phyloP scores from a whole-genome alignment of 2,113 vertebrate genomes.

The Poeciliopsis prolifica region DNA sequence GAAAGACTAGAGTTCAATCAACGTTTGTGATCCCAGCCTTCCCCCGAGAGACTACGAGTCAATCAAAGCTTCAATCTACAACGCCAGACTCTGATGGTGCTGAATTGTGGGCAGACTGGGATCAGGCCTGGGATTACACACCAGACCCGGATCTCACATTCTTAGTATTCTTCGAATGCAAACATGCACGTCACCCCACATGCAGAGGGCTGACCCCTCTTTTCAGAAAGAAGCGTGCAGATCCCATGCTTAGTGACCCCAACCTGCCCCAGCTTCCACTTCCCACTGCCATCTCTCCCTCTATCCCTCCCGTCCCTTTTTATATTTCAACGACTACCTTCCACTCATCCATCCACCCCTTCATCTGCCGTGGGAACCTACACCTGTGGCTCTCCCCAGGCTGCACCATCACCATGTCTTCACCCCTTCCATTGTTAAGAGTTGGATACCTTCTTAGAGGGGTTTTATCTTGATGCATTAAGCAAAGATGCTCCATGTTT shows the following conservation, averaged over 20 bases:
- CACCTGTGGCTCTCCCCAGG: constrained; percentile 74
- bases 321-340: constrained; percentile 60
- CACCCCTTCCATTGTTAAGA: constrained; percentile 18
- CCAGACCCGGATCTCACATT: constrained; percentile 69
- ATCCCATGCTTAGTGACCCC: constrained; percentile 77
- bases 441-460: background rate
- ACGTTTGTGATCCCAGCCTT: constrained; percentile 8
- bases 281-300: constrained; percentile 63
- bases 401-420: constrained; percentile 1
- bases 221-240: constrained; percentile 76
- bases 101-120: constrained; percentile 52
- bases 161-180: constrained; percentile 72
- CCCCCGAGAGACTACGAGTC: constrained; percentile 39
- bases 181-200: constrained; percentile 62
- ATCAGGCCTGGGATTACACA: constrained; percentile 68
- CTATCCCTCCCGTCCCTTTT: constrained; percentile 27
- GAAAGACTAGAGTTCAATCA: background rate
- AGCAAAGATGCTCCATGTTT: background rate
- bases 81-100: constrained; percentile 40
- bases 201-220: constrained; percentile 69
- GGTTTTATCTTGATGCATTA: background rate
- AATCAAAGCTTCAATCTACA: constrained; percentile 46
- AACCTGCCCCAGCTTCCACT: constrained; percentile 68
- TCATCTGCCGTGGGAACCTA: constrained; percentile 76
- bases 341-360: constrained; percentile 36